Evolutionary conservation across 2,888 invertebrate species (phyloP), one percentile per base, ranked within the genome.

Genomic region (Drosophila infuscata): DNA sequence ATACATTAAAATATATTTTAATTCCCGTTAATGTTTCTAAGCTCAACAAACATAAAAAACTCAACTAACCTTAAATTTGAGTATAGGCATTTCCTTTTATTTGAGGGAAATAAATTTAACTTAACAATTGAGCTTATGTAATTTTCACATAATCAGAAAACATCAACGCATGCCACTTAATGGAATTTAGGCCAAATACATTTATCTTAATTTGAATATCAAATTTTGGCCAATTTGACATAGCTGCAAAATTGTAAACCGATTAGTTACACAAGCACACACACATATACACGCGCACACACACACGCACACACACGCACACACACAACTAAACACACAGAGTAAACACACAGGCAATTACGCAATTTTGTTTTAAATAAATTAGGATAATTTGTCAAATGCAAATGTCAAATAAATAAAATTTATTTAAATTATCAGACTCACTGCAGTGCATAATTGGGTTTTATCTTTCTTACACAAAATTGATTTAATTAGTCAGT

Each of bases 201-300:
- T 68, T 82, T 75, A 83, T 86, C 73, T 66, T 32, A 64, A 86
- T 72, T 88, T 69, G 69, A 75, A 88, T 75, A 79, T 88, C 81
- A 71, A 86, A 76, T 86, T 75, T 69, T 56, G 71, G n/a, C 9
- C 33, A 82, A 88, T 82, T 88, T 65, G 53, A 17, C 58, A 65
- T 64, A 54, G 61, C 46, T 32, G 48, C 11, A 17, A 61, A 69
- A 52, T 69, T 51, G 61, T 62, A 81, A 70, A 54, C 30, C 57
- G 64, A 81, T 81, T 79, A 74, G 25, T 36, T 36, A 33, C 41
- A 32, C 43, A 54, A 20, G 15, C 7, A 38, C 15, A 43, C 15
- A 2, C 38, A 36, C 29, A 8, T n/a, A n/a, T n/a, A n/a, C n/a
- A n/a, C n/a, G n/a, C n/a, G n/a, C n/a, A n/a, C 48, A n/a, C 12